phyloP scores from a whole-genome alignment of 1,140 invertebrate genomes.

The Drosophila obscura region DNA sequence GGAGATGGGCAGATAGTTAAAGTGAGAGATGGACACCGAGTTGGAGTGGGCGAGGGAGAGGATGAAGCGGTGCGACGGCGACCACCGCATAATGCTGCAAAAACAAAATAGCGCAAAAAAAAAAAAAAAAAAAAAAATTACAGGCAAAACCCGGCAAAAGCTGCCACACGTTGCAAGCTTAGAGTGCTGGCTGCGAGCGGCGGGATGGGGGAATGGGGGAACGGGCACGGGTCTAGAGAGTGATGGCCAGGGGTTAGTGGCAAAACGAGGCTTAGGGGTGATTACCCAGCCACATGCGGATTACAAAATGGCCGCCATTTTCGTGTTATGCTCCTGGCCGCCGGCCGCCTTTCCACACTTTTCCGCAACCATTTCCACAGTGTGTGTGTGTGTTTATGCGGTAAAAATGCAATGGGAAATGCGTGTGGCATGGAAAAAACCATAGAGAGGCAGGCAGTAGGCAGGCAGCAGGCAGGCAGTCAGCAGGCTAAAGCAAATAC shows the following conservation, averaged over 20 bases:
- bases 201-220: conserved; percentile 5
- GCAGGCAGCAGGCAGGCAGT: conserved; percentile 4
- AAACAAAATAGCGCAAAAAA: conserved; percentile 30
- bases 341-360: background rate
- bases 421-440: conserved; percentile 23
- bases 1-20: conserved; percentile 18
- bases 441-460: conserved; percentile 4
- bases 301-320: conserved; percentile 81
- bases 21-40: conserved; percentile 7
- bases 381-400: conserved; percentile 42
- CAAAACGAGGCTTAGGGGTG: conserved; percentile 61
- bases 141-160: conserved; percentile 67
- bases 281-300: conserved; percentile 80
- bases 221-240: background rate
- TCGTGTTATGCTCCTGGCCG: conserved; percentile 48
- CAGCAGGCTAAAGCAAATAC: conserved; percentile 9
- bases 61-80: conserved; percentile 22
- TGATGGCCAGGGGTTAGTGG: conserved; percentile 22
- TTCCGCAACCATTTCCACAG: background rate
- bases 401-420: conserved; percentile 70
- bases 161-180: conserved; percentile 43
- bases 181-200: background rate
- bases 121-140: conserved; percentile 24
- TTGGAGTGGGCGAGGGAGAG: background rate
- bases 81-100: conserved; percentile 75